A percentile compares a stretch with the other conserved stretches of the same genome.
Evolutionary conservation across 2,888 invertebrate genomes (phyloP).

Genomic region (Pharmacophagus antenor): DNA sequence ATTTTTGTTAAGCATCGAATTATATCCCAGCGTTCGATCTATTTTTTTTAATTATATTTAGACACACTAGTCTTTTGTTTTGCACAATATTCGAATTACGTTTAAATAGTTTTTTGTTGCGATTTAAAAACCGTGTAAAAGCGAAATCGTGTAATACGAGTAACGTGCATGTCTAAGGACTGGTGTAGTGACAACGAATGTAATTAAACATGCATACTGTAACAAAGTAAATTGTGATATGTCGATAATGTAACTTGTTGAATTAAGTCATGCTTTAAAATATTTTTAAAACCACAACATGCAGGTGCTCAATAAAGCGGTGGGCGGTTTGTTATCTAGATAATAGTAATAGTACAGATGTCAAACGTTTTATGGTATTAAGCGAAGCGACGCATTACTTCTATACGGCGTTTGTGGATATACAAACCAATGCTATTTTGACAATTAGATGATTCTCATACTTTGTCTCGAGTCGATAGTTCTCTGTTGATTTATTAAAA

Average conservation of each 20-base stretch:
- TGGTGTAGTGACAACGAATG: no score
- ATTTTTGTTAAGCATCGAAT: background rate
- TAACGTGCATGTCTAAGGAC: no score
- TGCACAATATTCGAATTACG: no score
- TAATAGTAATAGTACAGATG: background rate
- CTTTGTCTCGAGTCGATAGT: slow-evolving; percentile 97
- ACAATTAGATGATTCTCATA: slow-evolving; percentile 98
- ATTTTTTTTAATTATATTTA: no score
- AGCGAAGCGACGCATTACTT: slow-evolving; percentile 65
- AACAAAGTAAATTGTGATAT: no score
- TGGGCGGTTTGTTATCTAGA: slow-evolving; percentile 5
- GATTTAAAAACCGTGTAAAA: no score
- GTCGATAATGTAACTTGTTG: background rate
- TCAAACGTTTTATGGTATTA: slow-evolving; percentile 3
- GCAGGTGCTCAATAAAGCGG: slow-evolving; percentile 18
- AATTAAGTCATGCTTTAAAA: slow-evolving; percentile 7
- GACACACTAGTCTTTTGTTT: no score
- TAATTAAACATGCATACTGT: no score
- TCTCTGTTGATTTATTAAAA: slow-evolving; percentile 84
- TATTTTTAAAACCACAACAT: slow-evolving; percentile 1
- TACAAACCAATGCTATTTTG: slow-evolving; percentile 96
- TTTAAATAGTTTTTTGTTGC: no score
- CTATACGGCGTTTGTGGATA: slow-evolving; percentile 61
- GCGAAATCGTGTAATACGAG: no score
- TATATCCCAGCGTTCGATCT: no score